These are phyloP conservation scores for Electrophaes corylata DNA, from an alignment of 2,888 invertebrate genomes.

Conservation along the genomic window DNA sequence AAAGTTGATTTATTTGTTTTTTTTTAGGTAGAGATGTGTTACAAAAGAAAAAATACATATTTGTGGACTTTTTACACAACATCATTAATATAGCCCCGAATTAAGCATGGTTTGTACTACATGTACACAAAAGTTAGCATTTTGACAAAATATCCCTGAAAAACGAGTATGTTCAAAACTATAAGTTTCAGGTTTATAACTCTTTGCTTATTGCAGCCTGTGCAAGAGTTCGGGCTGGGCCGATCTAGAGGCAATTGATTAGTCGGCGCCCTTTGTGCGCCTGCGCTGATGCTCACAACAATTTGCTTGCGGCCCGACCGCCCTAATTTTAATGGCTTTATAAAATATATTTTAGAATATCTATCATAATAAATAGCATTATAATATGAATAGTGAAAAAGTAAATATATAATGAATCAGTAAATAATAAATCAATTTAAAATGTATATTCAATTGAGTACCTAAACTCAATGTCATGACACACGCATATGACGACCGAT, in stretches of 20 bases:
- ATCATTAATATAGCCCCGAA: too few species aligned
- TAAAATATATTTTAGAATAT: constrained; percentile 84
- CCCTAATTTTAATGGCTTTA: constrained; percentile 84
- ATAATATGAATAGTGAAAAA: constrained; percentile 50
- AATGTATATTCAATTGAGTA: too few species aligned
- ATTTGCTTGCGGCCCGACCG: constrained; percentile 82
- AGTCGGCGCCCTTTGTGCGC: constrained; percentile 76
- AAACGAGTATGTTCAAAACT: background rate
- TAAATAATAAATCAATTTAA: background rate
- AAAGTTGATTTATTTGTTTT: too few species aligned
- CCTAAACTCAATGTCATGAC: too few species aligned
- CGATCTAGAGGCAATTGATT: constrained; percentile 76
- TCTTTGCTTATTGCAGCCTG: constrained; percentile 7
- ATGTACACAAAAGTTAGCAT: too few species aligned
- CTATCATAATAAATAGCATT: constrained; percentile 63
- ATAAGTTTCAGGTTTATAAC: background rate
- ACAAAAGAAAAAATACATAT: too few species aligned
- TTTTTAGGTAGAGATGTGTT: too few species aligned
- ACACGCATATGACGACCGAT: too few species aligned
- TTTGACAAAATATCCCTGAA: background rate
- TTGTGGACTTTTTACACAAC: too few species aligned
- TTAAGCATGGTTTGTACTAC: too few species aligned
- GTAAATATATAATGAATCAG: too few species aligned
- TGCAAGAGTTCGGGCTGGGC: constrained; percentile 51
- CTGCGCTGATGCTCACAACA: constrained; percentile 77